Evolutionary conservation across 2,113 vertebrate species (phyloP).

Genomic region (Motacilla alba): DNA sequence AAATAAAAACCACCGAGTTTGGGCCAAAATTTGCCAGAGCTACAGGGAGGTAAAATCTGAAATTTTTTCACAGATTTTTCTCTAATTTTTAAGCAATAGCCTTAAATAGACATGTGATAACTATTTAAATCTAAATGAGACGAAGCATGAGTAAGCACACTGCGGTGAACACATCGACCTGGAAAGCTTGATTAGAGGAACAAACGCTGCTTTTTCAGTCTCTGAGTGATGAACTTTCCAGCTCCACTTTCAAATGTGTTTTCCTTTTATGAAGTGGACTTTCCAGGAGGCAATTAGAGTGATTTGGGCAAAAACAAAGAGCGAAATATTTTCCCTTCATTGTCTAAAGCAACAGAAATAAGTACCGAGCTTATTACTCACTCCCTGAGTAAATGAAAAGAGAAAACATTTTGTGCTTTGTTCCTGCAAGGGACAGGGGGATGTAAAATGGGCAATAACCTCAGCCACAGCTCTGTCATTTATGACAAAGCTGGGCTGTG

Average conservation of each 20-base stretch:
- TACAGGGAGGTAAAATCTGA: background rate
- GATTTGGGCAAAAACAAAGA: slow-evolving; percentile 45
- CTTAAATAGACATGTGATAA: background rate
- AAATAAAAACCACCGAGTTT: background rate
- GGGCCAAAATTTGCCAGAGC: background rate
- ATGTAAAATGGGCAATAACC: slow-evolving; percentile 5
- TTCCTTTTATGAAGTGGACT: slow-evolving; percentile 41
- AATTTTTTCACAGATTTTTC: background rate
- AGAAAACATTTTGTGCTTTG: slow-evolving; percentile 38
- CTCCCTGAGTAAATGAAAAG: background rate
- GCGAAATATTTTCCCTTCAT: slow-evolving; percentile 52
- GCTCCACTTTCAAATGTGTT: slow-evolving; percentile 25
- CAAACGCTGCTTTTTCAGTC: slow-evolving; percentile 6
- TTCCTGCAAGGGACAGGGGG: background rate
- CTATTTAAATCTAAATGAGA: slow-evolving; percentile 15
- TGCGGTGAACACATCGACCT: background rate
- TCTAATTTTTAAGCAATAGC: background rate
- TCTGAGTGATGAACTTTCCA: slow-evolving; percentile 25
- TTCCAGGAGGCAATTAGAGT: slow-evolving; percentile 54
- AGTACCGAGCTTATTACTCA: background rate
- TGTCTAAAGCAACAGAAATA: slow-evolving; percentile 31
- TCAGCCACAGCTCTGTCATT: slow-evolving; percentile 31
- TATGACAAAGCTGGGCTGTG: background rate
- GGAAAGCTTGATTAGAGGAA: slow-evolving; percentile 10
- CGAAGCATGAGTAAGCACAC: background rate